Base-by-base conservation (phyloP, 2,113 vertebrate genomes). In the Muscicapa adusta region DNA sequence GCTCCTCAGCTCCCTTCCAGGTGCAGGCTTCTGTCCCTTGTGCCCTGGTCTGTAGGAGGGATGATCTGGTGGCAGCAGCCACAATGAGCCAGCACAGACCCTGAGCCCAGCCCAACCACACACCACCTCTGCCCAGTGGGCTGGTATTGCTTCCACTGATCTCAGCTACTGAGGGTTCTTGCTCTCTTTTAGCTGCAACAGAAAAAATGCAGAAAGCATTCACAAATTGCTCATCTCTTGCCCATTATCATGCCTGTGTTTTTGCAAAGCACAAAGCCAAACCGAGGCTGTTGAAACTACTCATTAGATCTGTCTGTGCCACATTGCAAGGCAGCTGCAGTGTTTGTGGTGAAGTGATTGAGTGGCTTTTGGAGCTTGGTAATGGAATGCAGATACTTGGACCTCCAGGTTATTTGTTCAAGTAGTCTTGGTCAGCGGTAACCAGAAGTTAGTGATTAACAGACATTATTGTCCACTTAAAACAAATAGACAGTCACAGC, bases 251-350 rank as follows among this genome's bases (percentile, higher is more conserved):
- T 83, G 54, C 63, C 74, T 89, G 75, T 58, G 71, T 85, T 72
- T 77, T 85, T 70, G 33, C 71, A 85, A 70, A 95, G 43, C 7
- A 3, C 67, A 74, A 85, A 73, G 78, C 71, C 87, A 94, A 93
- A 85, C 77, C 84, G 73, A 88, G 28, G 26, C 71, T 85, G 60
- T 38, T 57, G 71, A 85, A 92, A 58, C 42, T 82, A 19, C 58
- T 85, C 5, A 0, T 88, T 93, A 94, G 51, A 70, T 28, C 26
- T 1, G 3, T 86, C 83, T 77, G 63, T 53, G 31, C 42, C 11
- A 0, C 61, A 48, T 38, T 36, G 65, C 28, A 56, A 0, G 1
- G 57, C 78, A 85, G 78, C 71, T 54, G 66, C 42, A 62, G 34
- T 13, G 38, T n/a, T 91, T 4, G 17, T 3, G 4, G 62, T 58